phyloP scores from a whole-genome alignment of 2,113 vertebrate genomes.

The Diphyllodes magnificus region DNA sequence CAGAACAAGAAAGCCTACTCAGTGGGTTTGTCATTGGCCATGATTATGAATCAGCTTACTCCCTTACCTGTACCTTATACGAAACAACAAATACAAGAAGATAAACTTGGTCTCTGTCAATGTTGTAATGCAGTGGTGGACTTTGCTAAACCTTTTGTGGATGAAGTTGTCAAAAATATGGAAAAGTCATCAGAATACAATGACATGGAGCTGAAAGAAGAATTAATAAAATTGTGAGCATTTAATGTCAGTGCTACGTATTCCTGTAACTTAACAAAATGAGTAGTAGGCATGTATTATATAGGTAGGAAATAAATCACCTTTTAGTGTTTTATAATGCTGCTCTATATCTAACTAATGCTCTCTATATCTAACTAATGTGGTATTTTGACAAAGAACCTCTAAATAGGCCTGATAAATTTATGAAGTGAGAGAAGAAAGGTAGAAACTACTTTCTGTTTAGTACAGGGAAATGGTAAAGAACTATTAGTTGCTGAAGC shows the following conservation, averaged over 20 bases:
- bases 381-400: background rate
- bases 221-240: conserved; percentile 89
- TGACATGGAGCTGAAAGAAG: conserved; percentile 76
- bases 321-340: background rate
- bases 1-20: conserved; percentile 75
- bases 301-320: background rate
- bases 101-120: conserved; percentile 78
- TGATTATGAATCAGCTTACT: conserved; percentile 83
- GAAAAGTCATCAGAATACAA: conserved; percentile 52
- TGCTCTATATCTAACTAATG: background rate
- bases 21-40: conserved; percentile 79
- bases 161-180: conserved; percentile 70
- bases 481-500: background rate
- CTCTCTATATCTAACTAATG: background rate
- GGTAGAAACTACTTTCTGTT: background rate
- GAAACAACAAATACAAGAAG: conserved; percentile 80
- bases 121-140: conserved; percentile 79
- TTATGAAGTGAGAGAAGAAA: background rate
- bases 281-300: background rate
- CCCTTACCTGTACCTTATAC: conserved; percentile 88
- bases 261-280: background rate
- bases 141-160: conserved; percentile 82
- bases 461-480: background rate
- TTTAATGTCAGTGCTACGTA: background rate
- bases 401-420: background rate